Conservation (phyloP, 2,113 vertebrate species). For the Aptenodytes patagonicus region DNA sequence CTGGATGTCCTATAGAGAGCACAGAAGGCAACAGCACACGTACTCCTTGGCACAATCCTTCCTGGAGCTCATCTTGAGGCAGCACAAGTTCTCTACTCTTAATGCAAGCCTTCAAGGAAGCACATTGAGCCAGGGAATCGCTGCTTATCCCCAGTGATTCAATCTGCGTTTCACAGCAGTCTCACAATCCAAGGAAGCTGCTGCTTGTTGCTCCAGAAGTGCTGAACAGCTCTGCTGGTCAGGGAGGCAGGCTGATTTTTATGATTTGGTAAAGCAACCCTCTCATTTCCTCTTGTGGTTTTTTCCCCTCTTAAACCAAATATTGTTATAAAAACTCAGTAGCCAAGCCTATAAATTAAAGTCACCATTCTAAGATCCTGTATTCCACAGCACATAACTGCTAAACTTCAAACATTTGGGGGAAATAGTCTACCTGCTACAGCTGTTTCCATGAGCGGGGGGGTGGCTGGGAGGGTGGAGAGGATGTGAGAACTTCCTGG, state of each 20-base stretch:
- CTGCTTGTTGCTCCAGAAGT: background rate
- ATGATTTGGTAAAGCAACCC: background rate
- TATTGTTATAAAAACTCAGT: background rate
- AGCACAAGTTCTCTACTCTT: background rate
- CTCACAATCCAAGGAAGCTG: background rate
- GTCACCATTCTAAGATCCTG: background rate
- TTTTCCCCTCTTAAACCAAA: background rate
- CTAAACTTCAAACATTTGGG: background rate
- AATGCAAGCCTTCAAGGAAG: background rate
- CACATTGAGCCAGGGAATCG: background rate
- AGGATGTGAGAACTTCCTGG: background rate
- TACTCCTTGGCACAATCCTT: background rate
- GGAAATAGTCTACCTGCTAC: background rate
- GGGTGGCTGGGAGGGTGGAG: background rate
- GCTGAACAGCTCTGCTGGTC: background rate
- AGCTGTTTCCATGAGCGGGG: background rate
- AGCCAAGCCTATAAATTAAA: background rate
- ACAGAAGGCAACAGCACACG: background rate
- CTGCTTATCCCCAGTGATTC: background rate
- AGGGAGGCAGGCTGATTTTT: background rate
- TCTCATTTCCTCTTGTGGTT: rapidly evolving
- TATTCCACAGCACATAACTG: background rate
- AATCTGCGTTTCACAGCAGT: background rate
- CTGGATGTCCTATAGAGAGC: background rate
- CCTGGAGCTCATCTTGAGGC: background rate